Evolutionary conservation across 2,888 invertebrate genomes (phyloP).

Genomic region (Ichneumoninae sp.): DNA sequence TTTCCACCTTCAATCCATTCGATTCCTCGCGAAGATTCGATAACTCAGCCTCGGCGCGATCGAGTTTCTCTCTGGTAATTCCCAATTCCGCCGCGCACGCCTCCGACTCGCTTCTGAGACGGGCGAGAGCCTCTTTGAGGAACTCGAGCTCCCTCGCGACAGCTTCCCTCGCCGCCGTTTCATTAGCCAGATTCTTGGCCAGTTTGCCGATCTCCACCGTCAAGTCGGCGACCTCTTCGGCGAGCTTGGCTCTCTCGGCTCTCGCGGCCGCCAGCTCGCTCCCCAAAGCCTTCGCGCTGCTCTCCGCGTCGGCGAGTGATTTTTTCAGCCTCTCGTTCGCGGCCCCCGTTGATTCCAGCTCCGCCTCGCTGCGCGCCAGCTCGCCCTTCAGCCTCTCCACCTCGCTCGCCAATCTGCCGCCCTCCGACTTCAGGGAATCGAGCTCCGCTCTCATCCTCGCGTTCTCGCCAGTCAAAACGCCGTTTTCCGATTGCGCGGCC

Average conservation of each 20-base stretch:
- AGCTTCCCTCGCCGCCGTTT: constrained; percentile 59
- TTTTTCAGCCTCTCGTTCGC: constrained; percentile 59
- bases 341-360: constrained; percentile 35
- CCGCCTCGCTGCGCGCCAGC: constrained; percentile 16
- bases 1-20: constrained; percentile 62
- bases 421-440: constrained; percentile 50
- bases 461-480: constrained; percentile 34
- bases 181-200: constrained; percentile 64
- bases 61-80: constrained; percentile 56
- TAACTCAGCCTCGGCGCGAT: constrained; percentile 55
- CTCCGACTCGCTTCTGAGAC: constrained; percentile 63
- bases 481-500: constrained; percentile 32
- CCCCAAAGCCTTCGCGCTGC: constrained; percentile 64
- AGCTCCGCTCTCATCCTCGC: constrained; percentile 40
- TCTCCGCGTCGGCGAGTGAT: constrained; percentile 55
- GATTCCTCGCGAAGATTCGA: constrained; percentile 56
- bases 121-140: constrained; percentile 66
- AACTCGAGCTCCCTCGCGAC: constrained; percentile 63
- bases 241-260: constrained; percentile 62
- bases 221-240: constrained; percentile 60
- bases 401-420: constrained; percentile 50
- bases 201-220: constrained; percentile 66
- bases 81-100: constrained; percentile 66
- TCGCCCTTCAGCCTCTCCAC: constrained; percentile 41
- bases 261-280: constrained; percentile 49